Conservation (phyloP, 2,113 vertebrate species). For the Chloropsis hardwickii region DNA sequence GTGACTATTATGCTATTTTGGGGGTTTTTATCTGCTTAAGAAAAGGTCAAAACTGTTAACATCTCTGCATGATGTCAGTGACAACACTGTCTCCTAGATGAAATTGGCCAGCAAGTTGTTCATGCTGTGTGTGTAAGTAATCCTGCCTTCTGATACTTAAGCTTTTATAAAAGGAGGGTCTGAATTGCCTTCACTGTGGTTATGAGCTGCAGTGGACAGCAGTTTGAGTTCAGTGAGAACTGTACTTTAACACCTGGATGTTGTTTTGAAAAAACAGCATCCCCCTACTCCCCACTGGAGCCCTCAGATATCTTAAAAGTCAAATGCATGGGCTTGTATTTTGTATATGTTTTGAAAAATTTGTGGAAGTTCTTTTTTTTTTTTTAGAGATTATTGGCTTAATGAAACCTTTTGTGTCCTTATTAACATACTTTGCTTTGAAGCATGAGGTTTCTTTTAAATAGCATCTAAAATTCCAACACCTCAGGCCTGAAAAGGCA, state of each 20-base stretch:
- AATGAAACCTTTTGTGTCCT: not conserved
- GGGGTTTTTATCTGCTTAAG: not conserved
- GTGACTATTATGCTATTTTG: not conserved
- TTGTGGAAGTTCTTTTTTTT: not conserved
- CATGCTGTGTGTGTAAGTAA: not conserved
- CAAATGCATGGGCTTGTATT: not conserved
- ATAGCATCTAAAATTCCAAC: not conserved
- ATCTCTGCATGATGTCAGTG: not conserved
- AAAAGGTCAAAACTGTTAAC: not conserved
- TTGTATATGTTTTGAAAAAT: not conserved
- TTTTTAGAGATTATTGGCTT: not conserved
- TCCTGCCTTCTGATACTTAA: not conserved
- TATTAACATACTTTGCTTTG: not conserved
- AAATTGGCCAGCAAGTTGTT: not conserved
- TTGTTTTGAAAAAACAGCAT: not conserved
- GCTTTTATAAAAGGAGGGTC: not conserved
- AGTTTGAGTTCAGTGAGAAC: not conserved
- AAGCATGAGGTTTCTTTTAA: not conserved
- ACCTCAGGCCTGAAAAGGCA: not conserved
- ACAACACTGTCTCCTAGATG: not conserved
- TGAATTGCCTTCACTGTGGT: not conserved
- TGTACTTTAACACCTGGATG: not conserved
- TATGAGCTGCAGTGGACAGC: not conserved
- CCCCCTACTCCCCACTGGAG: fast-evolving
- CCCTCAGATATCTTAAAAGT: not conserved